Base-by-base conservation (phyloP, 2,797 vertebrate genomes). In the Muraenolepis orangiensis region DNA sequence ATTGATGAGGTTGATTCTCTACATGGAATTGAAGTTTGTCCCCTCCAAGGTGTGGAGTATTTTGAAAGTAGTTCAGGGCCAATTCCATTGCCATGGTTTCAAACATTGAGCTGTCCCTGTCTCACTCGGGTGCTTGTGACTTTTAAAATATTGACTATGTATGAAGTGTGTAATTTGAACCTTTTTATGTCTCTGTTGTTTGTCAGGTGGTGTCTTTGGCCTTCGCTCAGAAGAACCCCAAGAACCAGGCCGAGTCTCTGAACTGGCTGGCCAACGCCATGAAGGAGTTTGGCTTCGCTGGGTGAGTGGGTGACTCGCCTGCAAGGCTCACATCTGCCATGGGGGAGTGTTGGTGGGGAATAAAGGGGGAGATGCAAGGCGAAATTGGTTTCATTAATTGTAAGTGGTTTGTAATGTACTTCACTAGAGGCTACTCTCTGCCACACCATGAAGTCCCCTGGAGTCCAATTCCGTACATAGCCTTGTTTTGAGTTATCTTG, bases 191-290 rank as follows among this genome's bases (percentile, higher is more conserved):
- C 1, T 82, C 0, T 81, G 74, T 77, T 68, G 0, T 78, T 57
- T 73, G 0, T 11, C 79, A 99, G 98, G 94, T 98, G 78, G 95
- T 99, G 75, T 96, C 97, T 0, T 87, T 94, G 87, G 96, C 94
- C 0, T 99, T 99, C 82, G 92, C 96, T 67, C 98, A 99, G 84
- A 99, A 99, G 92, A 99, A 99, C 88, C 98, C 98, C 64, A 99
- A 99, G 91, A 99, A 99, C 88, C 98, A 99, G 73, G 97, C 98
- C 0, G 98, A 99, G 93, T 92, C 95, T 2, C 92, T 99, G 71
- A 99, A 96, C 86, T 99, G 98, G 98, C 89, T 99, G 73, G 93
- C 96, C 68, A 97, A 96, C 84, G 96, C 96, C 68, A 98, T 99
- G 91, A 99, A 98, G 90, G 98, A 99, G 89, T 99, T 99, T 91